Evolutionary conservation across 1,140 invertebrate genomes (phyloP).

Genomic region (Caerostris darwini): DNA sequence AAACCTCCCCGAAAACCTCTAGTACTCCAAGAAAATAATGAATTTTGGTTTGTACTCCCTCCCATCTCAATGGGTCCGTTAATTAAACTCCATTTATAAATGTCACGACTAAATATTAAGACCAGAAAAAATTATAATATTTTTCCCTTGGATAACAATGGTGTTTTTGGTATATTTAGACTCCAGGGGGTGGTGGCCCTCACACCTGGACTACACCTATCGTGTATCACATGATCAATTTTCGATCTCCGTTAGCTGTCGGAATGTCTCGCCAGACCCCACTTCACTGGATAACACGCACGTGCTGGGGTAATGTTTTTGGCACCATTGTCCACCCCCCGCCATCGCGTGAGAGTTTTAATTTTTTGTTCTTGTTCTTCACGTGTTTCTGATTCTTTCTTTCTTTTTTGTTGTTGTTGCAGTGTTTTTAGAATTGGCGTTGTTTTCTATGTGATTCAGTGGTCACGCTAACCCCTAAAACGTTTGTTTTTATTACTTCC

Average conservation of each 20-base stretch:
- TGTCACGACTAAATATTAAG: conserved; percentile 37
- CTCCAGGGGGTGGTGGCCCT: background rate
- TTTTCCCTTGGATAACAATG: background rate
- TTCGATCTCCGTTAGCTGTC: conserved; percentile 40
- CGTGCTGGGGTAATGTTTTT: background rate
- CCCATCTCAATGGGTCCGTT: conserved; percentile 9
- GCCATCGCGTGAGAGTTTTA: background rate
- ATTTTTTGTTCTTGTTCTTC: background rate
- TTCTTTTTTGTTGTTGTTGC: background rate
- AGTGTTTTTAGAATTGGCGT: background rate
- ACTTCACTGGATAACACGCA: conserved; percentile 6
- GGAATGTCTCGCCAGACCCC: background rate
- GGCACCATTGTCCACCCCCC: background rate
- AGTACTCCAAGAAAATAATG: background rate
- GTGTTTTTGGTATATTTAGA: background rate
- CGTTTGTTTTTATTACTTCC: conserved; percentile 37
- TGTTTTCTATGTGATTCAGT: background rate
- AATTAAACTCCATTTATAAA: conserved; percentile 51
- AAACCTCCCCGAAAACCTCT: background rate
- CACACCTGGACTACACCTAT: conserved; percentile 32
- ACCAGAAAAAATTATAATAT: conserved; percentile 42
- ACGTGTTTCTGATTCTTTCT: background rate
- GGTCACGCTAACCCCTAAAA: background rate
- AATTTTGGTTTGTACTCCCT: background rate
- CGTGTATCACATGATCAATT: conserved; percentile 44